A percentile compares a stretch with the other conserved stretches of the same genome.
Conservation (phyloP, 2,113 vertebrate species). For the Arenaria interpres region DNA sequence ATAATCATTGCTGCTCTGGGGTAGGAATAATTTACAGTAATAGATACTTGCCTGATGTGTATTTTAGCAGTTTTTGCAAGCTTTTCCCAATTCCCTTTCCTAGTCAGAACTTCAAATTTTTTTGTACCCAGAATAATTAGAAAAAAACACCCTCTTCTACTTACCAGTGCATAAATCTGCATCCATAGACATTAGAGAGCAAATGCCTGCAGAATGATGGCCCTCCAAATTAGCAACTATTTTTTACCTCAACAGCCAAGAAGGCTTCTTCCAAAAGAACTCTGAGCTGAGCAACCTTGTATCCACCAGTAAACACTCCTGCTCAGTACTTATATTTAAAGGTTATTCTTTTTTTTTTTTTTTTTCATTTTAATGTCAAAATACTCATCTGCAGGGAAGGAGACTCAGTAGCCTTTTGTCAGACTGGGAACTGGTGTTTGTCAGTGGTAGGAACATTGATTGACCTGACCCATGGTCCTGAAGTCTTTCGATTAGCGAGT, state of each 20-base stretch:
- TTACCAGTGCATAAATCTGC: neutral
- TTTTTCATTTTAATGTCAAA: neutral
- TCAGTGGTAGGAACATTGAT: neutral
- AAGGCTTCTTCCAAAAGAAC: neutral
- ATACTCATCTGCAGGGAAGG: neutral
- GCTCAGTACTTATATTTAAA: neutral
- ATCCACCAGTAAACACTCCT: neutral
- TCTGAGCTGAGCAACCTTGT: neutral
- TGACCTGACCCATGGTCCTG: neutral
- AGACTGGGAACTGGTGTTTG: neutral
- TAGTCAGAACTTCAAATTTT: neutral
- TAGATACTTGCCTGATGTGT: neutral
- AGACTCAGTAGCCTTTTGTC: neutral
- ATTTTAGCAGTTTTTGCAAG: neutral
- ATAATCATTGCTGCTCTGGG: neutral
- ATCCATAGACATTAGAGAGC: neutral
- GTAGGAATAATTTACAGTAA: neutral
- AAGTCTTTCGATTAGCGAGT: neutral
- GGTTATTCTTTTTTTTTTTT: neutral
- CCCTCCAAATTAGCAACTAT: neutral
- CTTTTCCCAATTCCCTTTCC: neutral
- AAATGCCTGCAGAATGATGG: neutral
- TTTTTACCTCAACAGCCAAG: neutral
- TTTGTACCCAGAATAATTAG: neutral
- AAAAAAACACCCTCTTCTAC: neutral